These are phyloP conservation scores for Haliclystus octoradiatus DNA, from an alignment of 30 jellyfish, hydroid and myxozoan species.

Conservation along the genomic window DNA sequence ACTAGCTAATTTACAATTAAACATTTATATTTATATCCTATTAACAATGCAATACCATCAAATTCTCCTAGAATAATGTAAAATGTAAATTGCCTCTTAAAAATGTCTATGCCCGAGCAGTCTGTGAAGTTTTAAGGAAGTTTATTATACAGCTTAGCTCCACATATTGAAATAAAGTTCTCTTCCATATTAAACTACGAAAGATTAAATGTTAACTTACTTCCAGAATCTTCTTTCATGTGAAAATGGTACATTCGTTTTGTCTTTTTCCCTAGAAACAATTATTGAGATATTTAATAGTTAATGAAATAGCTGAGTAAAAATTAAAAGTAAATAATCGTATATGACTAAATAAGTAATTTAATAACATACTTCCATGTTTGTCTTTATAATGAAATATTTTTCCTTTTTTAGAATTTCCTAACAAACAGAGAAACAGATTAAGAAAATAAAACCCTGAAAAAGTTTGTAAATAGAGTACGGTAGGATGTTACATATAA, in stretches of 20 bases:
- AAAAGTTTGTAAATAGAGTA: not conserved
- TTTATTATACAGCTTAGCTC: too few species aligned
- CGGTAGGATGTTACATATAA: too few species aligned
- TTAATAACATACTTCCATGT: constrained; percentile 32
- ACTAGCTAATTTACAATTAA: too few species aligned
- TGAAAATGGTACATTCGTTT: constrained; percentile 28
- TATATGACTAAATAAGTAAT: not conserved
- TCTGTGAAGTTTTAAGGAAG: too few species aligned
- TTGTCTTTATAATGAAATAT: constrained; percentile 33
- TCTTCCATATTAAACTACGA: too few species aligned
- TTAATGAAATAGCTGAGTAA: not conserved
- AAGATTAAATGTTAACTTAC: constrained; percentile 5
- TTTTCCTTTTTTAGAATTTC: constrained; percentile 29
- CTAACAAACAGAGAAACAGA: not conserved
- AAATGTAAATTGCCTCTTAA: too few species aligned
- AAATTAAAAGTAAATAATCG: too few species aligned
- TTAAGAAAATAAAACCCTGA: not conserved
- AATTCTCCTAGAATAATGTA: too few species aligned
- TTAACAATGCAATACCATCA: too few species aligned
- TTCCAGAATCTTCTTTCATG: constrained; percentile 19
- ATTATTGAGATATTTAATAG: not conserved
- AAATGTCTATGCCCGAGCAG: too few species aligned
- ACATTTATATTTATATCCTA: too few species aligned
- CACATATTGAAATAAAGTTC: too few species aligned
- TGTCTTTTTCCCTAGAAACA: constrained; percentile 20